Percentiles rank a stretch among this genome's conserved stretches.
phyloP scores from a whole-genome alignment of 2,797 vertebrate species.

The Muraenolepis orangiensis region DNA sequence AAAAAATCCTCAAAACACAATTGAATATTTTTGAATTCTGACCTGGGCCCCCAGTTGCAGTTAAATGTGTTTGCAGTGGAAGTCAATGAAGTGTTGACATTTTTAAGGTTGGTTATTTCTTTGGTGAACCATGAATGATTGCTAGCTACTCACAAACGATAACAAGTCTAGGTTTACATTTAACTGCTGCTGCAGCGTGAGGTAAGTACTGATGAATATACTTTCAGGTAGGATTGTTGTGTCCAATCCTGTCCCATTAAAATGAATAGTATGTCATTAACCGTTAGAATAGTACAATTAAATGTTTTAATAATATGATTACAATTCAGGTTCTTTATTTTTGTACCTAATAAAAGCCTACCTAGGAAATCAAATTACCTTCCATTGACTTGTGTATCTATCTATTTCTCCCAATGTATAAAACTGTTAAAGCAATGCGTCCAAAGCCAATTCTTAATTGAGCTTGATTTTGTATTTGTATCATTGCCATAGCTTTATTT shows the following conservation, averaged over 20 bases:
- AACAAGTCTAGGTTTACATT: constrained; percentile 1
- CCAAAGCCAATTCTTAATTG: background rate
- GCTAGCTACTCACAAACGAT: background rate
- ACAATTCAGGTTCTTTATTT: background rate
- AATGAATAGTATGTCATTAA: background rate
- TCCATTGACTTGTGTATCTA: background rate
- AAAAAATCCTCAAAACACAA: background rate
- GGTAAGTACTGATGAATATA: background rate
- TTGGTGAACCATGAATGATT: background rate
- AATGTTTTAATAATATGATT: background rate
- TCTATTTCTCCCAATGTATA: background rate
- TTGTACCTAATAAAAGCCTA: background rate
- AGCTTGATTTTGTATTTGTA: background rate
- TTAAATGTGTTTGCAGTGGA: background rate
- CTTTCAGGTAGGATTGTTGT: background rate
- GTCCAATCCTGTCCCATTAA: background rate
- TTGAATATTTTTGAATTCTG: background rate
- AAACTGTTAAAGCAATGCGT: background rate
- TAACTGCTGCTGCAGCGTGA: background rate
- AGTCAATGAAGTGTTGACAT: background rate
- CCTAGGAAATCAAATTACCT: background rate
- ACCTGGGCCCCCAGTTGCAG: background rate
- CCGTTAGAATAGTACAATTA: background rate
- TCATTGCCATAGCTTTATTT: background rate
- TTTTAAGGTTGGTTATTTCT: background rate